phyloP scores from a whole-genome alignment of 2,888 invertebrate genomes.

The Trilocha varians region DNA sequence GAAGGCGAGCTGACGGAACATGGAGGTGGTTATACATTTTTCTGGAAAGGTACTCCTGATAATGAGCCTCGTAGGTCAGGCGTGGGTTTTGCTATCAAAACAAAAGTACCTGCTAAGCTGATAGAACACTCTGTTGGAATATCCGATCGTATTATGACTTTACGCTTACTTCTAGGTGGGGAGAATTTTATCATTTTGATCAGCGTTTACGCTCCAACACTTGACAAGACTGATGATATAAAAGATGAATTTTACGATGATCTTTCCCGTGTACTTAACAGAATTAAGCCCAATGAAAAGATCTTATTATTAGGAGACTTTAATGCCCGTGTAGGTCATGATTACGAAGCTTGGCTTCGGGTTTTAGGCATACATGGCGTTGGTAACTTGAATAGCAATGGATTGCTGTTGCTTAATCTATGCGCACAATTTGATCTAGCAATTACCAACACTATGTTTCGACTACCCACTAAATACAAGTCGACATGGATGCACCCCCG shows the following conservation, averaged over 20 bases:
- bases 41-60: constrained; percentile 12
- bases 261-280: neutral
- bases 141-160: constrained; percentile 10
- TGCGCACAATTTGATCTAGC: constrained; percentile 15
- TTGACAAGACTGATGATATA: neutral
- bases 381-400: constrained; percentile 20
- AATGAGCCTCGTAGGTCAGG: constrained; percentile 11
- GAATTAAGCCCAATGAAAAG: neutral
- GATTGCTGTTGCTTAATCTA: constrained; percentile 13
- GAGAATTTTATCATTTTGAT: constrained; percentile 19
- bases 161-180: constrained; percentile 12
- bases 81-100: constrained; percentile 15
- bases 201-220: constrained; percentile 10
- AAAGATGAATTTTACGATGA: constrained; percentile 1
- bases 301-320: constrained; percentile 8
- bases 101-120: constrained; percentile 3
- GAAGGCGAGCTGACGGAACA: constrained; percentile 15
- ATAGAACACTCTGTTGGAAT: constrained; percentile 8
- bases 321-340: constrained; percentile 5
- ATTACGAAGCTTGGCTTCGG: constrained; percentile 11
- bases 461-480: constrained; percentile 16
- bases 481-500: constrained; percentile 20
- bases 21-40: constrained; percentile 13
- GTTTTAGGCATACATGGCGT: constrained; percentile 19
- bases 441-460: constrained; percentile 18